Percentiles rank a stretch among this genome's conserved stretches.
These are phyloP conservation scores for Odontesthes bonariensis DNA, from an alignment of 2,113 vertebrate genomes.

Conservation along the genomic window DNA sequence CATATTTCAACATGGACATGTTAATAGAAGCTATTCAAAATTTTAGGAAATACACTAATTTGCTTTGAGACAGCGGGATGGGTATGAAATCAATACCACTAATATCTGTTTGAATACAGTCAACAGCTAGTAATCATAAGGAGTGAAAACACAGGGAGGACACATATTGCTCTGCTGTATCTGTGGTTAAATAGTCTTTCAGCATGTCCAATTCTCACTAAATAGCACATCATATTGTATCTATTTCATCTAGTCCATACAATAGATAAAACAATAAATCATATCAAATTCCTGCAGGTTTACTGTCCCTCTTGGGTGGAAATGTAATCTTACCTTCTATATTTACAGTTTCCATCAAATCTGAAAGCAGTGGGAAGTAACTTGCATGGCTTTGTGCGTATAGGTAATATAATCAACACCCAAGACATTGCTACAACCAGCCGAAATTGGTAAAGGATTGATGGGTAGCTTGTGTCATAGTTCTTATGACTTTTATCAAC, in stretches of 20 bases:
- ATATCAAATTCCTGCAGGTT: slow-evolving; percentile 1
- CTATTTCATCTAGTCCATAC: background rate
- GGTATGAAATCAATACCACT: background rate
- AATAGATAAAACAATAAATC: background rate
- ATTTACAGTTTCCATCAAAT: slow-evolving; percentile 7
- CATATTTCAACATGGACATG: background rate
- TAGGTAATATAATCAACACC: slow-evolving; percentile 9
- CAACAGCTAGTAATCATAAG: background rate
- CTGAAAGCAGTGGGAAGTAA: slow-evolving; percentile 4
- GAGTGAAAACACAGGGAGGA: background rate
- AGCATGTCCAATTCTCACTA: background rate
- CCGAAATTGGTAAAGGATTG: background rate
- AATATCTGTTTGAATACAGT: background rate
- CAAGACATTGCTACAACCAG: background rate
- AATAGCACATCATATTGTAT: background rate
- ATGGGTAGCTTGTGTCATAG: background rate
- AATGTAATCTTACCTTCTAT: background rate
- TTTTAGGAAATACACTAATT: background rate
- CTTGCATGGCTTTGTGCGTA: background rate
- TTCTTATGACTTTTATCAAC: background rate
- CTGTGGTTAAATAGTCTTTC: background rate
- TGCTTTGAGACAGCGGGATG: background rate
- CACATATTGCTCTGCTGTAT: background rate
- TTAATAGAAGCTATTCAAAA: background rate
- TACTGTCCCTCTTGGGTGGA: background rate